Percentiles rank a stretch among this genome's conserved stretches.
Conservation (phyloP, 2,888 invertebrate genomes). For the Crepidodera aurea region DNA sequence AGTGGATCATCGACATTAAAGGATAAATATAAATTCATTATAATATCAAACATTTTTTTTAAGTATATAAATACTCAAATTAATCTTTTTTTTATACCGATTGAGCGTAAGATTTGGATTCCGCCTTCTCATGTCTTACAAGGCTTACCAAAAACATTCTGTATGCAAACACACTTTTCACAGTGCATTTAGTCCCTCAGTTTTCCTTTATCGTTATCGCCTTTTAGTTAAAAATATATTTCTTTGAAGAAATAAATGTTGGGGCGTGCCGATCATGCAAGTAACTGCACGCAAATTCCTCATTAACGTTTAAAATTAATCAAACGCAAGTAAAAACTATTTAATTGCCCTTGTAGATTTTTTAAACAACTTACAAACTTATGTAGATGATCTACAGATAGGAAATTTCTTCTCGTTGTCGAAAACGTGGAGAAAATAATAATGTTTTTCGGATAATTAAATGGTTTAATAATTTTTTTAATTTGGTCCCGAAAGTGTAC, state of each 20-base stretch:
- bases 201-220: conserved; percentile 28
- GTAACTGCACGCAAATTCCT: conserved; percentile 39
- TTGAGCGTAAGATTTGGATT: too few relatives aligned
- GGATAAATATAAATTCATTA: too few relatives aligned
- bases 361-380: conserved; percentile 20
- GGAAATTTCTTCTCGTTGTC: background rate
- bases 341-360: conserved; percentile 26
- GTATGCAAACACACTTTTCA: background rate
- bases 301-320: conserved; percentile 43
- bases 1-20: too few relatives aligned
- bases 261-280: conserved; percentile 35
- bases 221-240: conserved; percentile 35
- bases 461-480: too few relatives aligned
- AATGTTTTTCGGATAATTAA: too few relatives aligned
- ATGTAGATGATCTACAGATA: conserved; percentile 16
- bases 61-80: too few relatives aligned
- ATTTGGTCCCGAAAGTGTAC: too few relatives aligned
- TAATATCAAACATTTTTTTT: too few relatives aligned
- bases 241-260: conserved; percentile 35
- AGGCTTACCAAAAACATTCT: too few relatives aligned
- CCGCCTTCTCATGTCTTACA: too few relatives aligned
- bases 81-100: too few relatives aligned
- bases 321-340: conserved; percentile 36
- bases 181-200: background rate
- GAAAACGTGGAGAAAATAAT: too few relatives aligned